A percentile compares a stretch with the other conserved stretches of the same genome.
Conservation (phyloP, 2,888 invertebrate genomes). For the Eilema depressum region DNA sequence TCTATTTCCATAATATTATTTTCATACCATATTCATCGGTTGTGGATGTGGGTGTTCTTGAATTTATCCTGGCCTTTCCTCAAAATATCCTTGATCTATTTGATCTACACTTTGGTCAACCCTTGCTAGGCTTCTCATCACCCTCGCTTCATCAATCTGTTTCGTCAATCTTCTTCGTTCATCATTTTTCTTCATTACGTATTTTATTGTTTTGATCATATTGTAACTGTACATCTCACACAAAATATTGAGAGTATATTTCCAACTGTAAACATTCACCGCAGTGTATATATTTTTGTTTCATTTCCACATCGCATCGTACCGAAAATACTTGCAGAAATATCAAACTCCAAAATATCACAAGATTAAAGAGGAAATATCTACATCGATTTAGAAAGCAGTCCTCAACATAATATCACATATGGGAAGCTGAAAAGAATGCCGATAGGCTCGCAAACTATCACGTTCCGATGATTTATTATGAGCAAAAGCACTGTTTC, state of each 20-base stretch:
- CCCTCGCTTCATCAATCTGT: too few relatives aligned
- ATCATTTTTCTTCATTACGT: too few relatives aligned
- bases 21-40: too few relatives aligned
- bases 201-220: too few relatives aligned
- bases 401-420: conserved; percentile 15
- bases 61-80: too few relatives aligned
- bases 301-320: conserved; percentile 16
- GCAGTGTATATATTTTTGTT: conserved; percentile 24
- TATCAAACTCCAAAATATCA: conserved; percentile 8
- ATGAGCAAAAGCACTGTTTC: conserved; percentile 23
- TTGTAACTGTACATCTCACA: neutral
- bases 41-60: too few relatives aligned
- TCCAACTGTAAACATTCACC: neutral
- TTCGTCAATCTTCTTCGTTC: too few relatives aligned
- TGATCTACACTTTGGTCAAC: too few relatives aligned
- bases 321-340: conserved; percentile 8
- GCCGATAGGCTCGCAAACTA: conserved; percentile 18
- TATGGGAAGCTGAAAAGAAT: conserved; percentile 22
- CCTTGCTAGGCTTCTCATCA: too few relatives aligned
- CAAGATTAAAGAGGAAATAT: conserved; percentile 17
- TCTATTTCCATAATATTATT: too few relatives aligned
- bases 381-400: conserved; percentile 12
- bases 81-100: too few relatives aligned
- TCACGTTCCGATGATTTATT: conserved; percentile 46
- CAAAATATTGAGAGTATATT: neutral